Evolutionary conservation across 2,797 vertebrate species (phyloP).

Genomic region (Lutjanus campechanus): DNA sequence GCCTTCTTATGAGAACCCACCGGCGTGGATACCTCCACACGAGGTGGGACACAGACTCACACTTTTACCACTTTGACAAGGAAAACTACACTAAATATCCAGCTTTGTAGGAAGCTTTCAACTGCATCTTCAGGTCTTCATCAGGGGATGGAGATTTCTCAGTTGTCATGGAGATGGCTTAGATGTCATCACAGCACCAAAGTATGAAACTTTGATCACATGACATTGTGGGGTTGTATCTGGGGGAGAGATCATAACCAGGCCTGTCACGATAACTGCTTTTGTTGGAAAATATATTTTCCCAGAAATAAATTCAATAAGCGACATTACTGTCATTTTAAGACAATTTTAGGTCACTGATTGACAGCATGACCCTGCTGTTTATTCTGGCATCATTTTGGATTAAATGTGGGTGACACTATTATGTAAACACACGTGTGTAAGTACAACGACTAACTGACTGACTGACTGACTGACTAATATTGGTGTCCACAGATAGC

Average conservation of each 20-base stretch:
- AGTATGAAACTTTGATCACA: background rate
- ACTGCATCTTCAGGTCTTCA: background rate
- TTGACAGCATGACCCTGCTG: too few species aligned
- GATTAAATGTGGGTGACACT: too few species aligned
- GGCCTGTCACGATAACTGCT: too few species aligned
- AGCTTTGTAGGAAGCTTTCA: background rate
- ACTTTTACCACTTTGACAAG: background rate
- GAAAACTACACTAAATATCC: background rate
- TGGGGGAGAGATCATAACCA: too few species aligned
- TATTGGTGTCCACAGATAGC: background rate
- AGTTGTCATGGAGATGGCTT: background rate
- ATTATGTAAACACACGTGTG: too few species aligned
- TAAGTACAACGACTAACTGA: too few species aligned
- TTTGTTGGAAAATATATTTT: too few species aligned
- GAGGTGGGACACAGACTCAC: conserved; percentile 83
- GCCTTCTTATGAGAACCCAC: conserved; percentile 94
- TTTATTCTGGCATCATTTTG: too few species aligned
- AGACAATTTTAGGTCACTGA: too few species aligned
- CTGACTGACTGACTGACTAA: too few species aligned
- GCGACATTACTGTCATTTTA: too few species aligned
- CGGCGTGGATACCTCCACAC: conserved; percentile 95
- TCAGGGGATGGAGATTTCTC: background rate
- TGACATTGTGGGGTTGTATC: background rate
- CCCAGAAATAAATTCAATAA: too few species aligned
- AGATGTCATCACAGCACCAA: background rate